Evolutionary conservation across 2,113 vertebrate species (phyloP).

Genomic region (Semicossyphus pulcher): DNA sequence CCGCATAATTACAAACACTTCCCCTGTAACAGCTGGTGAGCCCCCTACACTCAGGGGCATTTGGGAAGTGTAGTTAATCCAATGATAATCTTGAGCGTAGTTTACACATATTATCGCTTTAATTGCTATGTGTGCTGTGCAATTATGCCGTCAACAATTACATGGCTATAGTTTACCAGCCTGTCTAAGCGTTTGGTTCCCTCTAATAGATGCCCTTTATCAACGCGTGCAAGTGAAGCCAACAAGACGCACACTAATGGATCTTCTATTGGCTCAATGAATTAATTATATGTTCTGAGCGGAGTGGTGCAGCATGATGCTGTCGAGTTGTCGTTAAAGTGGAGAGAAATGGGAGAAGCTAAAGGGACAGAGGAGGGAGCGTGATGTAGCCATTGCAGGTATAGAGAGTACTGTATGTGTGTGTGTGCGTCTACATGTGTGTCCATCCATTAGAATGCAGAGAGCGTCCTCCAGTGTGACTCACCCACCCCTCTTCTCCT

Average conservation of each 20-base stretch:
- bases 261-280: constrained; percentile 57
- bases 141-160: constrained; percentile 76
- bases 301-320: constrained; percentile 15
- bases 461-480: constrained; percentile 72
- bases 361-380: background rate
- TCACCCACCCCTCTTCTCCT: constrained; percentile 54
- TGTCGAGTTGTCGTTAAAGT: constrained; percentile 5
- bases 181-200: constrained; percentile 62
- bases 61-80: constrained; percentile 78
- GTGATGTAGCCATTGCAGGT: constrained; percentile 18
- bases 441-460: constrained; percentile 80
- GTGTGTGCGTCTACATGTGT: constrained; percentile 15
- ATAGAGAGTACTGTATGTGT: constrained; percentile 4
- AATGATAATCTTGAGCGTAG: constrained; percentile 76
- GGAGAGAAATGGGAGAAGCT: constrained; percentile 1
- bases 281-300: constrained; percentile 62
- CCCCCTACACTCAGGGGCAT: constrained; percentile 67
- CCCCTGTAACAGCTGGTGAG: constrained; percentile 74
- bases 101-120: constrained; percentile 78
- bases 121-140: constrained; percentile 70
- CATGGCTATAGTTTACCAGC: constrained; percentile 68
- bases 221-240: constrained; percentile 38
- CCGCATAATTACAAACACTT: constrained; percentile 67
- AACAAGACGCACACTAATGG: constrained; percentile 56
- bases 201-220: constrained; percentile 64